Evolutionary conservation across 2,888 invertebrate species (phyloP).

Genomic region (Muschampia staudingeri): DNA sequence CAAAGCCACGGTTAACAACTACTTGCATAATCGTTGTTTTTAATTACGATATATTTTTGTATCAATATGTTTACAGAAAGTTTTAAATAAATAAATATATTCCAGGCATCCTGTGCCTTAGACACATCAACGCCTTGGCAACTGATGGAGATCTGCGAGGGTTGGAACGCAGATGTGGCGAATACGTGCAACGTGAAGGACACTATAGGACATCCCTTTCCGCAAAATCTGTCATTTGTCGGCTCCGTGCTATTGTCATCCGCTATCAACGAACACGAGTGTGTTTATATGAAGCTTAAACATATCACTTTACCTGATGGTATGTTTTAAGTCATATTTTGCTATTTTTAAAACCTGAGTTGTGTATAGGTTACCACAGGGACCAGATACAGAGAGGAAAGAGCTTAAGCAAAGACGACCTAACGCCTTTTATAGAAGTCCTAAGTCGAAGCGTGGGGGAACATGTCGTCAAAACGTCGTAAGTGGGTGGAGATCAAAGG

Average conservation of each 20-base stretch:
- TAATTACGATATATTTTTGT: too few relatives aligned
- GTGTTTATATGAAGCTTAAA: constrained; percentile 80
- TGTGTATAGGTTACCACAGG: too few relatives aligned
- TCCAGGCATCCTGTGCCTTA: constrained; percentile 80
- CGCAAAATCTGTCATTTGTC: constrained; percentile 80
- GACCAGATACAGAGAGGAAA: too few relatives aligned
- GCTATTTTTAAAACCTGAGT: not conserved
- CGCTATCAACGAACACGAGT: constrained; percentile 75
- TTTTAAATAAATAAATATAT: too few relatives aligned
- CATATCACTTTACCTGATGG: constrained; percentile 83
- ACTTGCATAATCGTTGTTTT: too few relatives aligned
- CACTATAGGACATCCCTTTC: constrained; percentile 73
- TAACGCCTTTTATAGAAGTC: too few relatives aligned
- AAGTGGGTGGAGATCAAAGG: too few relatives aligned
- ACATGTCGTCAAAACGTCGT: too few relatives aligned
- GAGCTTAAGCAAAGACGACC: too few relatives aligned
- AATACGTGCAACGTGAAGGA: constrained; percentile 79
- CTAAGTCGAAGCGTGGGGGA: too few relatives aligned
- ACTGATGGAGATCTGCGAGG: constrained; percentile 86
- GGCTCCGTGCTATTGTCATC: constrained; percentile 76
- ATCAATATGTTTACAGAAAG: too few relatives aligned
- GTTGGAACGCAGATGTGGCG: constrained; percentile 83
- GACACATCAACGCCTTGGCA: constrained; percentile 79
- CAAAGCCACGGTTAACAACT: too few relatives aligned
- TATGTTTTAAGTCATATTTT: constrained; percentile 59